Evolutionary conservation across 2,113 vertebrate species (phyloP).

Genomic region (Aspidoscelis tigris): DNA sequence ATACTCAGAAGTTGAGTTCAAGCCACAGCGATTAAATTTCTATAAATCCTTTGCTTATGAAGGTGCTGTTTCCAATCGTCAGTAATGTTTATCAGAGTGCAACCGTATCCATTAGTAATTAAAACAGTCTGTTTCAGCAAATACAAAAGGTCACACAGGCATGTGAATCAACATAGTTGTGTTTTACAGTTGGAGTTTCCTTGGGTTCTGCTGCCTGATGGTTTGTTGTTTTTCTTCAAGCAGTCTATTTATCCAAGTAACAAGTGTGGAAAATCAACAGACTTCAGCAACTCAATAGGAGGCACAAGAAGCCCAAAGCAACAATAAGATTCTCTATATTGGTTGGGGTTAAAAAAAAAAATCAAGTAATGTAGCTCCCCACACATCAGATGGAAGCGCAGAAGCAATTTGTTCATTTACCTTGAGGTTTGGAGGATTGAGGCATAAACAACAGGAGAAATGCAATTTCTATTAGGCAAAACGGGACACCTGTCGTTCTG

Average conservation of each 20-base stretch:
- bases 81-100: slow-evolving; percentile 69
- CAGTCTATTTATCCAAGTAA: slow-evolving; percentile 63
- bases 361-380: slow-evolving; percentile 32
- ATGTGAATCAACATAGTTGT: slow-evolving; percentile 64
- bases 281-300: slow-evolving; percentile 27
- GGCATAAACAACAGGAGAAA: slow-evolving; percentile 51
- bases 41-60: slow-evolving; percentile 68
- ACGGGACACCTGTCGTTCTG: slow-evolving; percentile 60
- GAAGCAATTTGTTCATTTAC: slow-evolving; percentile 56
- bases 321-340: slow-evolving; percentile 1
- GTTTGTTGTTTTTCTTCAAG: slow-evolving; percentile 59
- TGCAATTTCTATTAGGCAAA: slow-evolving; percentile 66
- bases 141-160: slow-evolving; percentile 67
- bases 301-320: slow-evolving; percentile 40
- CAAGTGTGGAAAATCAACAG: slow-evolving; percentile 54
- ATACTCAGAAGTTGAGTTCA: slow-evolving; percentile 71
- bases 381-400: slow-evolving; percentile 46
- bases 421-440: slow-evolving; percentile 42
- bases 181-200: slow-evolving; percentile 61
- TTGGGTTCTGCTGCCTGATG: slow-evolving; percentile 44
- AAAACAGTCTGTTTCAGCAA: slow-evolving; percentile 75
- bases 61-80: slow-evolving; percentile 74
- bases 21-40: slow-evolving; percentile 77
- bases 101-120: slow-evolving; percentile 74
- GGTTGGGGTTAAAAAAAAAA: slow-evolving; percentile 23